These are phyloP conservation scores for Sesia bembeciformis DNA, from an alignment of 2,888 invertebrate genomes.

Conservation along the genomic window DNA sequence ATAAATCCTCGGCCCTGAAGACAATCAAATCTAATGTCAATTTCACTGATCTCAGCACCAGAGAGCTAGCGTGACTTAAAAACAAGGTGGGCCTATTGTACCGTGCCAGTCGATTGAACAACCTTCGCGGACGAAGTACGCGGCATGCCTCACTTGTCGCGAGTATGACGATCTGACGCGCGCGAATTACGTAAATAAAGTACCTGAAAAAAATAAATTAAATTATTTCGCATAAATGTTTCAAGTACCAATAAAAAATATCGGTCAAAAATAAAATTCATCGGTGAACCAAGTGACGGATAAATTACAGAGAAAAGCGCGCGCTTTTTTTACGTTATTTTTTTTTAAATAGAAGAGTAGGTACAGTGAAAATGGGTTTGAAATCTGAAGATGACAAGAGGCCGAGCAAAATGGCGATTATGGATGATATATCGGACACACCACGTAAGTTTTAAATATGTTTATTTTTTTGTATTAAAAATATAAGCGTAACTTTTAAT, in stretches of 20 bases:
- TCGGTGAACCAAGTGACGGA: slow-evolving; percentile 8
- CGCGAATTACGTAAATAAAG: slow-evolving; percentile 20
- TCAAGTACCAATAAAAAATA: slow-evolving; percentile 29
- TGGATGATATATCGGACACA: slow-evolving; percentile 52
- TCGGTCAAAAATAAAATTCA: slow-evolving; percentile 28
- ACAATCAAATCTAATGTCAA: background rate
- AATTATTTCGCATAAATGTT: slow-evolving; percentile 12
- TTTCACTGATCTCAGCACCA: background rate
- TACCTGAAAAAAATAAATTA: slow-evolving; percentile 14
- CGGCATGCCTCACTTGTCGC: slow-evolving; percentile 24
- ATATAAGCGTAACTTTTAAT: background rate
- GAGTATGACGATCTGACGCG: slow-evolving; percentile 44
- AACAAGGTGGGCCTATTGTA: slow-evolving; percentile 44
- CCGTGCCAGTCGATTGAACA: slow-evolving; percentile 54
- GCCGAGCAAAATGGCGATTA: slow-evolving; percentile 68
- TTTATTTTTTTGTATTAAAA: background rate
- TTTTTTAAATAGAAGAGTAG: slow-evolving; percentile 18
- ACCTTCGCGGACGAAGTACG: slow-evolving; percentile 43
- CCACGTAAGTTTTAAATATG: slow-evolving; percentile 46
- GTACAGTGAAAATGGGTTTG: slow-evolving; percentile 63
- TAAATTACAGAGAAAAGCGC: slow-evolving; percentile 10
- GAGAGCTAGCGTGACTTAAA: slow-evolving; percentile 43
- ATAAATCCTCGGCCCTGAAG: background rate
- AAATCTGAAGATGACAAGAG: slow-evolving; percentile 61
- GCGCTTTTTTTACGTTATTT: slow-evolving; percentile 20